Evolutionary conservation across 2,113 vertebrate species (phyloP), one percentile per base, ranked within the genome.

Genomic region (Sterrhoptilus dennistouni): DNA sequence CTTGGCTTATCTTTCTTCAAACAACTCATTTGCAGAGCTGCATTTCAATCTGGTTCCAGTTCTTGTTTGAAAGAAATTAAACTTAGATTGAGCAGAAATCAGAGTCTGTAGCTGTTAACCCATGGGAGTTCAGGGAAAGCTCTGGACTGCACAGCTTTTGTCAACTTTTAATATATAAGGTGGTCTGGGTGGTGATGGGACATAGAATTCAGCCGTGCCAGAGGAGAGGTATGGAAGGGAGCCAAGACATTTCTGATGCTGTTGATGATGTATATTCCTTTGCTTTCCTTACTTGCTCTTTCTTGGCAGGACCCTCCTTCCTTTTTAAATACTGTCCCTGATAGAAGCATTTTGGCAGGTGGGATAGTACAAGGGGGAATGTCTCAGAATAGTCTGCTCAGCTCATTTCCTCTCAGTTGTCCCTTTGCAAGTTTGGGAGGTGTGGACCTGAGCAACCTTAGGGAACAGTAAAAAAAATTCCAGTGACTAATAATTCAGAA

Each of bases 1-100:
- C 90, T 91, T 91, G 75, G 75, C 86, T 95, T 95, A 96, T 92
- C 93, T 93, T 83, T 85, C 75, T 96, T 96, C 81, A 91, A 92
- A 86, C 57, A 90, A 88, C 47, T 94, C n/a, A 84, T 90, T 93
- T 95, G 36, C 71, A 90, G 86, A 54, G 81, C 68, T 86, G 88
- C 54, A 50, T 69, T 74, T 83, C 81, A 47, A 19, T 71, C 68
- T 35, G 59, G 9, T 74, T 65, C 22, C 76, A 77, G 35, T 65
- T 94, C 75, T 95, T 2, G 3, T 91, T 92, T 91, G 52, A 92
- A 86, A 86, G 70, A 57, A 60, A 56, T 83, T 77, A 63, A 83
- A 91, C 44, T 27, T 25, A 40, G 45, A 54, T 81, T 87, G 70
- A 93, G 45, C 16, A 69, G 35, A 91, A 89, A 87, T 71, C 10